A percentile compares a stretch with the other conserved stretches of the same genome.
phyloP scores from a whole-genome alignment of 2,797 vertebrate genomes.

The Thaleichthys pacificus region DNA sequence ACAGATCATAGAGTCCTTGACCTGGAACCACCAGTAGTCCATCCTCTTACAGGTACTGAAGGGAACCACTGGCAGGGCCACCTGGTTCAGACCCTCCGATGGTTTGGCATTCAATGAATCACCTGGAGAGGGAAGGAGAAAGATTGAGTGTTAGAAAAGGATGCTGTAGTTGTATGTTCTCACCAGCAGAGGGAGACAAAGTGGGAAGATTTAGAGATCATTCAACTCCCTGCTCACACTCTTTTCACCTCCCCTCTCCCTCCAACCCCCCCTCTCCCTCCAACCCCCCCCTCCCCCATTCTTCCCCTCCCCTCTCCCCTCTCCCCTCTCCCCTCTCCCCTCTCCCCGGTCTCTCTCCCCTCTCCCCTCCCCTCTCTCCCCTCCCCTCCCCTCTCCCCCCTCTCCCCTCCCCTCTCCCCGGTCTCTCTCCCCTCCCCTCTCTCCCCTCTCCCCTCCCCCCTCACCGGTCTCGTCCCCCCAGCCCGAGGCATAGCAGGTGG shows the following conservation, averaged over 20 bases:
- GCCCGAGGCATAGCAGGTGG: constrained; percentile 74
- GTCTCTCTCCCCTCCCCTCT: neutral
- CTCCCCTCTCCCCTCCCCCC: constrained; percentile 8
- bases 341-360: too few species aligned
- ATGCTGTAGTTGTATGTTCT: constrained; percentile 25
- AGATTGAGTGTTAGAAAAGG: too few species aligned
- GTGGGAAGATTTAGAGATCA: neutral
- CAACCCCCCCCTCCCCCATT: too few species aligned
- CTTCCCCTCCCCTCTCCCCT: too few species aligned
- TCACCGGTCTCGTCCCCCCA: constrained; percentile 80
- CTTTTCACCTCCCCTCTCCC: neutral
- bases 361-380: too few species aligned
- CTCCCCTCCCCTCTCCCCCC: too few species aligned
- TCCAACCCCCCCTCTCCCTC: too few species aligned
- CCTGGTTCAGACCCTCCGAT: constrained; percentile 76
- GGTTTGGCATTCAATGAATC: constrained; percentile 69
- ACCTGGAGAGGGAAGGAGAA: constrained; percentile 46
- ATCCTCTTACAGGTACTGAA: constrained; percentile 74
- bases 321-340: too few species aligned
- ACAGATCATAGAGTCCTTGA: constrained; percentile 81
- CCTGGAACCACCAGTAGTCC: constrained; percentile 83
- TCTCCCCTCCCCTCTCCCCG: too few species aligned
- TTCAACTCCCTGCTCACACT: too few species aligned
- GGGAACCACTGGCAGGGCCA: constrained; percentile 74
- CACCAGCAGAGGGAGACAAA: constrained; percentile 55